A percentile compares a stretch with the other conserved stretches of the same genome.
Evolutionary conservation across 2,797 vertebrate species (phyloP).

Genomic region (Cossypha caffra): DNA sequence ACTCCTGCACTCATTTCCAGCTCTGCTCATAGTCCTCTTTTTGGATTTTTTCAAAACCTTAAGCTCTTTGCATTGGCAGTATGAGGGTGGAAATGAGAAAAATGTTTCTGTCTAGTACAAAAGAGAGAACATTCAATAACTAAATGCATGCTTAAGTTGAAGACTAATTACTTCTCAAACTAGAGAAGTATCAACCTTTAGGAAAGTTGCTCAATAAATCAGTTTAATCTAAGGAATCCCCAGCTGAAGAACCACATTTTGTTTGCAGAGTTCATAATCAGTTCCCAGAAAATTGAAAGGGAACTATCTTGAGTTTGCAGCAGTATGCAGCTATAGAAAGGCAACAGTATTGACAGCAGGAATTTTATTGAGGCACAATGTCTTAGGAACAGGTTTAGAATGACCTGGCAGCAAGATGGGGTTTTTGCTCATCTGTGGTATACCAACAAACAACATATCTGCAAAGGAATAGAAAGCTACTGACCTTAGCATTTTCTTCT

Average conservation of each 20-base stretch:
- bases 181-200: neutral
- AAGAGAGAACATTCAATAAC: neutral
- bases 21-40: neutral
- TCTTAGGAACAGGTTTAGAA: neutral
- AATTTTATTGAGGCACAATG: fast-evolving
- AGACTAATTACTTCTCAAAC: fast-evolving
- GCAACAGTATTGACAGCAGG: fast-evolving
- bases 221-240: neutral
- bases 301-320: neutral
- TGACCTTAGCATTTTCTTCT: neutral
- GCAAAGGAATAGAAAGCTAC: neutral
- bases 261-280: neutral
- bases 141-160: fast-evolving
- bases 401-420: fast-evolving
- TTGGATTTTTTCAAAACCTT: neutral
- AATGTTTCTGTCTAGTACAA: fast-evolving
- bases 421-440: fast-evolving
- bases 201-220: neutral
- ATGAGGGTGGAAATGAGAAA: neutral
- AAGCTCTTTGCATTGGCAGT: neutral
- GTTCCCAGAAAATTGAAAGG: neutral
- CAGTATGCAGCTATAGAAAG: neutral
- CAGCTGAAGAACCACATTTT: neutral
- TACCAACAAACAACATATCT: fast-evolving
- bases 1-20: neutral